A percentile compares a stretch with the other conserved stretches of the same genome.
These are phyloP conservation scores for Albula glossodonta DNA, from an alignment of 2,113 vertebrate genomes.

Conservation along the genomic window DNA sequence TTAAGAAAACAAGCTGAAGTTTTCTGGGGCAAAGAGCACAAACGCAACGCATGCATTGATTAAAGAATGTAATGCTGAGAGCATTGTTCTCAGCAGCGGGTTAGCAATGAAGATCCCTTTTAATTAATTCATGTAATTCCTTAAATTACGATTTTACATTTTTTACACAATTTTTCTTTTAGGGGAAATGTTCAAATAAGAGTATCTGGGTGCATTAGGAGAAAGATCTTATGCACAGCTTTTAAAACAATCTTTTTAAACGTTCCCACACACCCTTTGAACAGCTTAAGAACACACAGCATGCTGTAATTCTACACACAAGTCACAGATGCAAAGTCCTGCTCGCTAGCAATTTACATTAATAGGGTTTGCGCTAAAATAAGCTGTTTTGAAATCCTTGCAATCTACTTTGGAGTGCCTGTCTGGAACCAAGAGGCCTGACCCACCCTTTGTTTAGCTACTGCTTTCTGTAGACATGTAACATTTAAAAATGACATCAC, in stretches of 20 bases:
- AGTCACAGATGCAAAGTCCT: neutral
- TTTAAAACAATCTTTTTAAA: neutral
- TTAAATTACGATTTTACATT: neutral
- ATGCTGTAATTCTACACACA: no score
- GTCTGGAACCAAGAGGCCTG: neutral
- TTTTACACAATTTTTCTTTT: neutral
- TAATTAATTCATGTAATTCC: neutral
- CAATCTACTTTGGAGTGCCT: neutral
- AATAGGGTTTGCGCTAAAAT: neutral
- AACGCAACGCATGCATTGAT: neutral
- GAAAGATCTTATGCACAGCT: neutral
- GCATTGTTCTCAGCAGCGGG: neutral
- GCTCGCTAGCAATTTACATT: neutral
- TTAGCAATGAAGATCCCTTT: neutral
- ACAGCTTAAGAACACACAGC: neutral
- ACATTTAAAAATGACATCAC: neutral
- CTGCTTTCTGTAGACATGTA: neutral
- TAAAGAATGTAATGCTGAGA: neutral
- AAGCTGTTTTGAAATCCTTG: slow-evolving; percentile 25
- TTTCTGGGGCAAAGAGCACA: neutral
- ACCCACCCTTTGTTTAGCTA: slow-evolving; percentile 20
- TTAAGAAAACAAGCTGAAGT: slow-evolving; percentile 37
- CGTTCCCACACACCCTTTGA: neutral
- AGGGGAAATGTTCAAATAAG: neutral
- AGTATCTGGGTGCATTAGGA: neutral